Percentiles rank a stretch among this genome's conserved stretches.
phyloP scores from a whole-genome alignment of 2,797 vertebrate genomes.

The Petrocephalus sullivani region DNA sequence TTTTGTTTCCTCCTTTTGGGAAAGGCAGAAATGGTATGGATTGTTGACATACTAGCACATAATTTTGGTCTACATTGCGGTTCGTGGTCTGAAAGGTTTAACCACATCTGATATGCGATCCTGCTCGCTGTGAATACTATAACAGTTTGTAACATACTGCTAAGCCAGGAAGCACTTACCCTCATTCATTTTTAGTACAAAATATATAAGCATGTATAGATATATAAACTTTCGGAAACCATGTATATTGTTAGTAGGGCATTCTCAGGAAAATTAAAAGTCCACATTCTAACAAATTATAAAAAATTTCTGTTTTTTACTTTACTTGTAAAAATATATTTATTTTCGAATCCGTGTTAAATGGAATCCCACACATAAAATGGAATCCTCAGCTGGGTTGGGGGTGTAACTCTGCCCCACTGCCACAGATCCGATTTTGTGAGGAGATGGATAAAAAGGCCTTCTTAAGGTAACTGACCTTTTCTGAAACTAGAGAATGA shows the following conservation, averaged over 20 bases:
- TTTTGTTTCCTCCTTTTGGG: background rate
- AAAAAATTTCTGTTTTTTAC: background rate
- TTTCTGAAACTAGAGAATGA: background rate
- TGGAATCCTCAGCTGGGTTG: background rate
- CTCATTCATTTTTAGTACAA: background rate
- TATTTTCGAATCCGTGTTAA: background rate
- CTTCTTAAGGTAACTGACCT: background rate
- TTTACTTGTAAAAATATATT: background rate
- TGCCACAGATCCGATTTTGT: background rate
- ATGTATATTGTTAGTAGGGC: background rate
- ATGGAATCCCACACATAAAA: background rate
- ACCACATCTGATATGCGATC: conserved; percentile 8
- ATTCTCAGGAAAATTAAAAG: background rate
- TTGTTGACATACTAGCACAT: conserved; percentile 4
- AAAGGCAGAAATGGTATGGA: background rate
- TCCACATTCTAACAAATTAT: background rate
- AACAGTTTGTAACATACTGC: background rate
- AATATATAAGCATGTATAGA: background rate
- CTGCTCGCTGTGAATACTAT: background rate
- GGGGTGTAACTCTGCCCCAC: background rate
- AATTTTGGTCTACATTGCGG: background rate
- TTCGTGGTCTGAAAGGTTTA: conserved; percentile 9
- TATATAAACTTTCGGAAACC: background rate
- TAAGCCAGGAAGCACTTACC: background rate
- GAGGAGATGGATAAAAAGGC: background rate